Conservation (phyloP, 2,113 vertebrate genomes). For the Zosterops hypoxanthus region DNA sequence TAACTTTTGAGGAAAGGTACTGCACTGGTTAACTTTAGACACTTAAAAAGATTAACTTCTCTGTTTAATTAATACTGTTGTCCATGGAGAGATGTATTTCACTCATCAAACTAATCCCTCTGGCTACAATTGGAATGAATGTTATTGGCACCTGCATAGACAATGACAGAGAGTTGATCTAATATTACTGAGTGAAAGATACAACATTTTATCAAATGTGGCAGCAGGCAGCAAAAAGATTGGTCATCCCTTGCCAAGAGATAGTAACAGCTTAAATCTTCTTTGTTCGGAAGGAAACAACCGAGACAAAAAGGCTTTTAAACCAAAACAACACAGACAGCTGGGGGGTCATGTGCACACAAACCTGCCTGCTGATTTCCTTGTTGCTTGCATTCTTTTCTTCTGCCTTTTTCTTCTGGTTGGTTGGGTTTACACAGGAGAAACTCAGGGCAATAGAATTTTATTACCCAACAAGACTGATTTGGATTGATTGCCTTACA, state of each 20-base stretch:
- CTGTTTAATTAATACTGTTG: not conserved
- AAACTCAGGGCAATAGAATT: not conserved
- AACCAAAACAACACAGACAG: not conserved
- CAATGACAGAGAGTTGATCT: not conserved
- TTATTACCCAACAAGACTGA: not conserved
- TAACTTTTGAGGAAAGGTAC: not conserved
- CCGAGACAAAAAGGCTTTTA: not conserved
- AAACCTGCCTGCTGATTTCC: not conserved
- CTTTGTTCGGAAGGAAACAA: not conserved
- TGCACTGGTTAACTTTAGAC: not conserved
- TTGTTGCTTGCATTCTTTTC: not conserved
- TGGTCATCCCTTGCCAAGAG: not conserved
- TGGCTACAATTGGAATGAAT: not conserved
- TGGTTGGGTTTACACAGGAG: not conserved
- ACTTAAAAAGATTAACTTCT: not conserved
- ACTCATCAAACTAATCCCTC: not conserved
- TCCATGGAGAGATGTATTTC: not conserved
- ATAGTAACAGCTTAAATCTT: not conserved
- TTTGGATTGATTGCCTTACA: not conserved
- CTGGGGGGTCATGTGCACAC: not conserved
- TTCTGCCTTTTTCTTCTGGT: not conserved
- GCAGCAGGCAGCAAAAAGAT: not conserved
- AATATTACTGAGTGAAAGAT: not conserved
- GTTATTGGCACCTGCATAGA: not conserved
- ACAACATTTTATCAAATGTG: not conserved